phyloP scores from a whole-genome alignment of 1,140 invertebrate species.

The Cardiocondyla obscurior region DNA sequence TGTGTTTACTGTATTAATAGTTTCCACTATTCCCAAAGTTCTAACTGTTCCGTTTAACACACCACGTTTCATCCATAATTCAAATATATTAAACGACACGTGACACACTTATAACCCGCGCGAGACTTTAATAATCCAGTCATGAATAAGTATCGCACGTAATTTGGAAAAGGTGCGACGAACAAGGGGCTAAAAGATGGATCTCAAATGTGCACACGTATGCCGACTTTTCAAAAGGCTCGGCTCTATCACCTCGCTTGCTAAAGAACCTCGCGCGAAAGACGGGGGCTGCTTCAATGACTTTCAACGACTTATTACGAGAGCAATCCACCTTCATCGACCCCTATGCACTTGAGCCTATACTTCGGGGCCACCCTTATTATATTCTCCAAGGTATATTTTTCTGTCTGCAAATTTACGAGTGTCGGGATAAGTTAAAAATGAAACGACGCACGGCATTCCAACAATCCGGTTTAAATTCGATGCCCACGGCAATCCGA shows the following conservation, averaged over 20 bases:
- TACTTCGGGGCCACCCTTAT: not conserved
- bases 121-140: not conserved
- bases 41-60: slow-evolving; percentile 38
- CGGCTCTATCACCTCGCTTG: slow-evolving; percentile 48
- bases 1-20: slow-evolving; percentile 53
- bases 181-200: not conserved
- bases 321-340: slow-evolving; percentile 71
- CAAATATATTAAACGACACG: slow-evolving; percentile 37
- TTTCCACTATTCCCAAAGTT: slow-evolving; percentile 46
- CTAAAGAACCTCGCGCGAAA: slow-evolving; percentile 61
- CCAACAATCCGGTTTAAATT: slow-evolving; percentile 27
- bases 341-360: slow-evolving; percentile 43
- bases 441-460: slow-evolving; percentile 49
- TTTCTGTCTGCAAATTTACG: slow-evolving; percentile 20
- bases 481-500: not conserved
- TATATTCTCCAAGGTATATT: not conserved
- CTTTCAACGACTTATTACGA: slow-evolving; percentile 77
- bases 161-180: not conserved
- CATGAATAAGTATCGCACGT: not conserved
- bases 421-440: slow-evolving; percentile 39
- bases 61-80: slow-evolving; percentile 29
- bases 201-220: not conserved
- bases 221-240: not conserved
- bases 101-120: not conserved
- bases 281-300: slow-evolving; percentile 71